These are phyloP conservation scores for Meleagris gallopavo DNA, from an alignment of 2,113 vertebrate genomes.

Conservation along the genomic window DNA sequence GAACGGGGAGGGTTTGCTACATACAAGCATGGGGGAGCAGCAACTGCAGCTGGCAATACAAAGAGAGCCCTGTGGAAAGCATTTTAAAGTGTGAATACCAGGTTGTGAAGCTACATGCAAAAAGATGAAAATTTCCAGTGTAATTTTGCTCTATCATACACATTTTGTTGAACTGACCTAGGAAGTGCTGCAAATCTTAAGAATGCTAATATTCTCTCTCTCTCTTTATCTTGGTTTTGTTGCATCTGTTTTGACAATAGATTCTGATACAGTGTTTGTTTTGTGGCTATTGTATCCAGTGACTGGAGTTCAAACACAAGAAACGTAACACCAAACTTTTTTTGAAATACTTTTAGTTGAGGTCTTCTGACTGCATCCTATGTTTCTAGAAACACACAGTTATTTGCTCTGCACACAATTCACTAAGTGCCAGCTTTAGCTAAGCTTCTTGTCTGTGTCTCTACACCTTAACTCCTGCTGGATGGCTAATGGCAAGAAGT, in stretches of 20 bases:
- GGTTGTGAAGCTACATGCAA: background rate
- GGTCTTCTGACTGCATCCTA: background rate
- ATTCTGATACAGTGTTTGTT: background rate
- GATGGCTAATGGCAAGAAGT: background rate
- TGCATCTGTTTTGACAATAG: background rate
- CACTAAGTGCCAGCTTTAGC: background rate
- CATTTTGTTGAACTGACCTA: background rate
- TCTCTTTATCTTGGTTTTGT: background rate
- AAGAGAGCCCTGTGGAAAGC: slow-evolving; percentile 82
- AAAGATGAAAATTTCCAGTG: background rate
- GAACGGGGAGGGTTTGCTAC: slow-evolving; percentile 84
- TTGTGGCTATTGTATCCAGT: background rate
- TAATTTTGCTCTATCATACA: background rate
- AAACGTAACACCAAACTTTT: background rate
- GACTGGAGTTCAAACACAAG: background rate
- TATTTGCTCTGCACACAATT: background rate
- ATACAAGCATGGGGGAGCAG: slow-evolving; percentile 83
- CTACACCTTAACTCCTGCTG: background rate
- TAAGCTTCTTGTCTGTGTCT: background rate
- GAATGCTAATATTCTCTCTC: background rate
- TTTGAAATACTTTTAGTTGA: background rate
- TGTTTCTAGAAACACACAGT: background rate
- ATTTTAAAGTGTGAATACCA: background rate
- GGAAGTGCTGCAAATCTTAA: background rate
- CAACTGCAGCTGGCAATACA: slow-evolving; percentile 87